Evolutionary conservation across 1,140 invertebrate genomes (phyloP).

Genomic region (Camponotus vicinus): DNA sequence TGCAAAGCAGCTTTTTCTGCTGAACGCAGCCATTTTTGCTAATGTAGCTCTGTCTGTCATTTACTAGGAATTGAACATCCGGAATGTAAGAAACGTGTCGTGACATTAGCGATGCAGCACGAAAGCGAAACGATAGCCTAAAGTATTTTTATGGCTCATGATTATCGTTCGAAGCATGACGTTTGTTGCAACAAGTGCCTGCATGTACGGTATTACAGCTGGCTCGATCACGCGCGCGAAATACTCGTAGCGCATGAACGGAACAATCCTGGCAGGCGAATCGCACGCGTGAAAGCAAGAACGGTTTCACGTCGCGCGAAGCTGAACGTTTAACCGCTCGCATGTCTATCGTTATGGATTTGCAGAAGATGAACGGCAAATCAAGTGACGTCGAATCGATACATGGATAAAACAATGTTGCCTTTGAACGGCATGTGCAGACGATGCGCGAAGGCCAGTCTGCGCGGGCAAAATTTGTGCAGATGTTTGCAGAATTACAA

Average conservation of each 20-base stretch:
- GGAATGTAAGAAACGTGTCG: neutral
- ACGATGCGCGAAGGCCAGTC: conserved; percentile 25
- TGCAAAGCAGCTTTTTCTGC: too few relatives aligned
- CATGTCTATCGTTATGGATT: conserved; percentile 1
- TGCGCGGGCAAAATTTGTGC: conserved; percentile 47
- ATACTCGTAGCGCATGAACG: conserved; percentile 69
- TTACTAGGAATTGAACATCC: neutral
- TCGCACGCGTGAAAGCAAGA: conserved; percentile 75
- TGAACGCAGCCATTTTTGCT: too few relatives aligned
- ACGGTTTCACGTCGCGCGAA: conserved; percentile 60
- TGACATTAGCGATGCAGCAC: neutral
- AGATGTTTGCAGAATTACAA: conserved; percentile 57
- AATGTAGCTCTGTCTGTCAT: neutral
- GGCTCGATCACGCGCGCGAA: conserved; percentile 70
- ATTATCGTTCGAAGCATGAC: conserved; percentile 44
- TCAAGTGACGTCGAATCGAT: neutral
- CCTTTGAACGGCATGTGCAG: conserved; percentile 15
- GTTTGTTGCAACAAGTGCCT: conserved; percentile 49
- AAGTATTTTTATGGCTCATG: conserved; percentile 24
- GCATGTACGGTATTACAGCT: conserved; percentile 17
- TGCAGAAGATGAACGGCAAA: neutral
- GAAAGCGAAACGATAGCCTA: conserved; percentile 21
- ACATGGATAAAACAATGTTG: conserved; percentile 8
- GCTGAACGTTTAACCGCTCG: neutral
- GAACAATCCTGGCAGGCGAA: conserved; percentile 65